A percentile compares a stretch with the other conserved stretches of the same genome.
Conservation (phyloP, 2,888 invertebrate species). For the Troides helena region DNA sequence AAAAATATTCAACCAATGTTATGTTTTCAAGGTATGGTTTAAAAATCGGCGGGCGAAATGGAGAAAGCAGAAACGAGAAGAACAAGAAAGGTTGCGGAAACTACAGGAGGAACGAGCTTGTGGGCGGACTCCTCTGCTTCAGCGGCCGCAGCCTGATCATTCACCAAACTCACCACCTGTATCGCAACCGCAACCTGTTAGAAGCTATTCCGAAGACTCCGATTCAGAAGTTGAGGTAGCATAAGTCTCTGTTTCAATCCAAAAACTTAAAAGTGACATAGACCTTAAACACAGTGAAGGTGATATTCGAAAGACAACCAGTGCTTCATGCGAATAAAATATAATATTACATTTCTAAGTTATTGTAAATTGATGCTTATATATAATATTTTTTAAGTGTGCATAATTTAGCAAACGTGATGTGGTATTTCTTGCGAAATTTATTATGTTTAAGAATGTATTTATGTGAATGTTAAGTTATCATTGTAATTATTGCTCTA, state of each 20-base stretch:
- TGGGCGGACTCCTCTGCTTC: slow-evolving; percentile 62
- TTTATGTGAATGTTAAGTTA: slow-evolving; percentile 32
- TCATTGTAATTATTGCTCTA: slow-evolving; percentile 23
- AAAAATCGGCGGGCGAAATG: slow-evolving; percentile 97
- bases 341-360: slow-evolving; percentile 1
- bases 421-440: slow-evolving; percentile 20
- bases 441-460: slow-evolving; percentile 29
- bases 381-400: slow-evolving; percentile 18
- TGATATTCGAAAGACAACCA: slow-evolving; percentile 12
- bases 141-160: slow-evolving; percentile 51
- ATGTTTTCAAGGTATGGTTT: slow-evolving; percentile 92
- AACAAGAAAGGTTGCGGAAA: slow-evolving; percentile 90
- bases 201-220: slow-evolving; percentile 87
- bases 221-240: slow-evolving; percentile 91
- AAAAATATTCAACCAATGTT: background rate
- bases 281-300: slow-evolving; percentile 18
- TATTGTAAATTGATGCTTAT: slow-evolving; percentile 30
- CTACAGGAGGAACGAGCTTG: slow-evolving; percentile 87
- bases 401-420: slow-evolving; percentile 14
- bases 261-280: slow-evolving; percentile 19
- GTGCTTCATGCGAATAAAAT: slow-evolving; percentile 16
- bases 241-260: slow-evolving; percentile 57
- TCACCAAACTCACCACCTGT: slow-evolving; percentile 48
- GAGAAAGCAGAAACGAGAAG: slow-evolving; percentile 96
- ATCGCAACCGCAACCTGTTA: slow-evolving; percentile 53